Evolutionary conservation across 2,113 vertebrate species (phyloP).

Genomic region (Eonycteris spelaea): DNA sequence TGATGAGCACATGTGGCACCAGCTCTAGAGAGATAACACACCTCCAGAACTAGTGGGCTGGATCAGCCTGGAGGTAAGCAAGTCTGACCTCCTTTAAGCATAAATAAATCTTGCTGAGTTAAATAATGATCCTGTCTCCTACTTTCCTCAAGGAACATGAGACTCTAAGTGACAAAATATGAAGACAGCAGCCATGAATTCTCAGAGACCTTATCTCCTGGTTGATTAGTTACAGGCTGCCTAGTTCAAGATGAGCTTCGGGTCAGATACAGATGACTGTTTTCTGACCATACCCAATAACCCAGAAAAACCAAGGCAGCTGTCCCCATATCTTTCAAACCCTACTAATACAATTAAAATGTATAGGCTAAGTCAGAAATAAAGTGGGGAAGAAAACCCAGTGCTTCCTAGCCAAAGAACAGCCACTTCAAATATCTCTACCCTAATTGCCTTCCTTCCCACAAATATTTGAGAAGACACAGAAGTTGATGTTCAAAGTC

Average conservation of each 20-base stretch:
- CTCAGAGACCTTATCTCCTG: slow-evolving; percentile 6
- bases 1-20: not conserved
- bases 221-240: slow-evolving; percentile 43
- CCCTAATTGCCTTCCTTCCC: not conserved
- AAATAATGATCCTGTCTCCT: slow-evolving; percentile 25
- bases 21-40: not conserved
- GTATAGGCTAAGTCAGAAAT: not conserved
- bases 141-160: slow-evolving; percentile 44
- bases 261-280: slow-evolving; percentile 22
- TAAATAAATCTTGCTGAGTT: slow-evolving; percentile 57
- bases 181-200: slow-evolving; percentile 18
- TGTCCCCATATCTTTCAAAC: not conserved
- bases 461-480: not conserved
- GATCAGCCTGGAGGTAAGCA: not conserved
- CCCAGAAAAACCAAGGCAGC: not conserved
- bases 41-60: not conserved
- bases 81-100: slow-evolving; percentile 26
- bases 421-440: not conserved
- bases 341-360: slow-evolving; percentile 18
- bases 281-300: not conserved
- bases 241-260: slow-evolving; percentile 42
- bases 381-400: not conserved
- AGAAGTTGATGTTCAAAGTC: not conserved
- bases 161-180: slow-evolving; percentile 39
- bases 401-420: not conserved